phyloP scores from a whole-genome alignment of 2,888 invertebrate species.

The Sepioteuthis lessoniana region DNA sequence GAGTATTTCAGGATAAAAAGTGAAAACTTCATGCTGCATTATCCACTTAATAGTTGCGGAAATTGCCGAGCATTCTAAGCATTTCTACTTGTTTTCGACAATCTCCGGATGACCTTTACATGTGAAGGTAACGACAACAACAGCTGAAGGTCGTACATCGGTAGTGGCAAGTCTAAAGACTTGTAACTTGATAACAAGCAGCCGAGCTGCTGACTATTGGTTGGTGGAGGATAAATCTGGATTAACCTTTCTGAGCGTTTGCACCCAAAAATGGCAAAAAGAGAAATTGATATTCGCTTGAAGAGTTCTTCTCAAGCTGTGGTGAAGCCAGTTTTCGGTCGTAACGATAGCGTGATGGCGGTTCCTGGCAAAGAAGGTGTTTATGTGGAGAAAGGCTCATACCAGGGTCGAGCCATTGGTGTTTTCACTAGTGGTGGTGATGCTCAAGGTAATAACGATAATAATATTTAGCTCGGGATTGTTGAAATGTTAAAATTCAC shows the following conservation, averaged over 20 bases:
- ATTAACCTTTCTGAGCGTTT: not conserved
- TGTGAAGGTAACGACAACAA: not conserved
- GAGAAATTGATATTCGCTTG: not conserved
- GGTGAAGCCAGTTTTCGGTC: conserved; percentile 45
- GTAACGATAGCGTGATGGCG: conserved; percentile 65
- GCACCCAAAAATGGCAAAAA: conserved; percentile 51
- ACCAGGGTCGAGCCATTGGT: conserved; percentile 91
- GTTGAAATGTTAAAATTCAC: not conserved
- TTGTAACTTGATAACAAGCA: not conserved
- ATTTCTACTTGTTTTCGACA: not conserved
- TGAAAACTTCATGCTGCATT: too few relatives aligned
- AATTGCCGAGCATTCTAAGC: not conserved
- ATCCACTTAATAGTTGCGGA: not conserved
- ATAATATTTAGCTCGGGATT: not conserved
- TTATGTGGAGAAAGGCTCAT: conserved; percentile 66
- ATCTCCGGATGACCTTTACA: conserved; percentile 34
- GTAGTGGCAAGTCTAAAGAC: not conserved
- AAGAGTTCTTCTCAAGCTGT: not conserved
- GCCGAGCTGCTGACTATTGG: not conserved
- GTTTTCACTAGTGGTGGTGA: conserved; percentile 98
- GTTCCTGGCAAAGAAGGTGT: conserved; percentile 74
- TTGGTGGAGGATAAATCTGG: not conserved
- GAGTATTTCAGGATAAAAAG: too few relatives aligned
- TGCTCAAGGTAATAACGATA: conserved; percentile 83
- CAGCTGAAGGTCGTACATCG: not conserved